Evolutionary conservation across 2,113 vertebrate genomes (phyloP).

Genomic region (Pardalotus punctatus): DNA sequence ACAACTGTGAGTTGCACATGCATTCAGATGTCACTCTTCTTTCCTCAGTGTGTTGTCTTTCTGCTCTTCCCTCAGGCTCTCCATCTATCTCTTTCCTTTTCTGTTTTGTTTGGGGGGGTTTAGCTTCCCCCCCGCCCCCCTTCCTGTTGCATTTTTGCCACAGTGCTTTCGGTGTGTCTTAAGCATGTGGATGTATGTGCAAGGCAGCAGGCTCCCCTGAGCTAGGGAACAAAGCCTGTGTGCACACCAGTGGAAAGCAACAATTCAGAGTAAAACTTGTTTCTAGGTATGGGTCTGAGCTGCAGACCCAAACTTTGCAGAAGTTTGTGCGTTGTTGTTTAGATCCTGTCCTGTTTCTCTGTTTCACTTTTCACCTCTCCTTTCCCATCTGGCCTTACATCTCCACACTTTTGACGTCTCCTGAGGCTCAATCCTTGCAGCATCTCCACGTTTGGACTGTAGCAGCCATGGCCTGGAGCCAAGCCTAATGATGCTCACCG

Average conservation of each 20-base stretch:
- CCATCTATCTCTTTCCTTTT: background rate
- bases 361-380: background rate
- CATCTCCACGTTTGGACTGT: background rate
- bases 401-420: background rate
- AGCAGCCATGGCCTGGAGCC: background rate
- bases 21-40: background rate
- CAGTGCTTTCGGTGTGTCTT: background rate
- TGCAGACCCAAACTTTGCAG: background rate
- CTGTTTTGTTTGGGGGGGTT: background rate
- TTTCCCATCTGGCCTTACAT: background rate
- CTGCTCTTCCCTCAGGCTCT: background rate
- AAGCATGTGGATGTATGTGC: background rate
- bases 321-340: background rate
- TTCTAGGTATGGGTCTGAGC: background rate
- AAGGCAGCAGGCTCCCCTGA: background rate
- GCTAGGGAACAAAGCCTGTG: background rate
- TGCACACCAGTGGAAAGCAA: background rate
- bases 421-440: background rate
- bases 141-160: background rate
- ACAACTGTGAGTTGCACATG: conserved; percentile 83
- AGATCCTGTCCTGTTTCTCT: background rate
- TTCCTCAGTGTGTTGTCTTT: background rate
- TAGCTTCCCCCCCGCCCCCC: background rate
- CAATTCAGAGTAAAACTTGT: background rate
- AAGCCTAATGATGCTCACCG: background rate